These are phyloP conservation scores for Lampris incognitus DNA, from an alignment of 2,113 vertebrate genomes.

Conservation along the genomic window DNA sequence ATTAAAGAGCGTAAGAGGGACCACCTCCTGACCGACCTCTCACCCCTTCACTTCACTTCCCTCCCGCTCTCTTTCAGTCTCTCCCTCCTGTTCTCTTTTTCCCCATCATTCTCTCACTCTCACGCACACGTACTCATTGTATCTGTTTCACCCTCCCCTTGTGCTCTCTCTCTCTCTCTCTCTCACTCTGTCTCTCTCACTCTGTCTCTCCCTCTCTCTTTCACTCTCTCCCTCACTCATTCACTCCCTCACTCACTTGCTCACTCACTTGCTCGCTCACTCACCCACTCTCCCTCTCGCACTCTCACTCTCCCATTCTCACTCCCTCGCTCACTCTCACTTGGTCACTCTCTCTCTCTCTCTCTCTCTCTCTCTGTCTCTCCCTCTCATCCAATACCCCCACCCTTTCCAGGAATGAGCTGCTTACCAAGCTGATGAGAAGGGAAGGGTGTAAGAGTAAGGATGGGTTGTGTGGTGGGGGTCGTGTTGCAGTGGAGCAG, in stretches of 20 bases:
- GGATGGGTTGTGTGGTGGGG: not conserved
- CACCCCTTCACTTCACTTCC: slow-evolving; percentile 20
- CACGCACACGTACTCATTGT: not conserved
- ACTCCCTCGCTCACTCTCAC: slow-evolving; percentile 17
- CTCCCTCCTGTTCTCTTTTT: not conserved
- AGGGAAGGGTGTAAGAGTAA: slow-evolving; percentile 18
- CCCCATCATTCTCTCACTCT: not conserved
- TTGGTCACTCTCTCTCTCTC: slow-evolving; percentile 11
- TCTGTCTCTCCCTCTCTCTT: not conserved
- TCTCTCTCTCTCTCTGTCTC: slow-evolving; percentile 20
- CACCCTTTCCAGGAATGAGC: slow-evolving; percentile 61
- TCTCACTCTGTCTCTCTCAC: not conserved
- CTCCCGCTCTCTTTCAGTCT: slow-evolving; percentile 1
- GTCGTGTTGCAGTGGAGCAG: slow-evolving; percentile 8
- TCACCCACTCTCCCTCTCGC: too few relatives aligned
- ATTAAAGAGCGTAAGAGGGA: slow-evolving; percentile 90
- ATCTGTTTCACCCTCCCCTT: not conserved
- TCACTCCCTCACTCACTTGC: slow-evolving; percentile 21
- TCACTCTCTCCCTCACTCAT: slow-evolving; percentile 7
- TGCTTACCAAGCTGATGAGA: slow-evolving; percentile 33
- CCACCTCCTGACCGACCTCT: slow-evolving; percentile 47
- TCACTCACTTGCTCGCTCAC: slow-evolving; percentile 7
- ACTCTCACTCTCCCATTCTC: slow-evolving; percentile 18
- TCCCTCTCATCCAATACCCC: slow-evolving; percentile 29
- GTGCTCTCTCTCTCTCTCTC: too few relatives aligned